phyloP scores from a whole-genome alignment of 2,113 vertebrate genomes.

The Poeciliopsis prolifica region DNA sequence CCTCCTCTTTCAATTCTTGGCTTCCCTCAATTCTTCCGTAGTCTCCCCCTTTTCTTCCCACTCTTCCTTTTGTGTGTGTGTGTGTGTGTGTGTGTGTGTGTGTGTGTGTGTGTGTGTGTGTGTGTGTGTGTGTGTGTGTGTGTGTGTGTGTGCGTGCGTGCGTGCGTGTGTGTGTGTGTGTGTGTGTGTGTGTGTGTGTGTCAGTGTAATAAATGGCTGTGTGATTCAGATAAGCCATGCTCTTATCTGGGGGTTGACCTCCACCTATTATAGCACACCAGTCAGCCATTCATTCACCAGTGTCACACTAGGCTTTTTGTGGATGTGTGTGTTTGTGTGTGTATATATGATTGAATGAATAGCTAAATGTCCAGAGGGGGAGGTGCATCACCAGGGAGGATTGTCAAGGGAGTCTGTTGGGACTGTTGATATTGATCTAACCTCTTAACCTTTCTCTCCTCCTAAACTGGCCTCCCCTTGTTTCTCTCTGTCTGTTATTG shows the following conservation, averaged over 20 bases:
- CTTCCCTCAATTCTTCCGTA: neutral
- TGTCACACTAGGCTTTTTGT: conserved; percentile 40
- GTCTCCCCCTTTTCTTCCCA: conserved; percentile 11
- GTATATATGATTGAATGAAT: conserved; percentile 36
- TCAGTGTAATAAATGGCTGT: conserved; percentile 64
- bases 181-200: conserved; percentile 57
- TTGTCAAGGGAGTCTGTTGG: conserved; percentile 50
- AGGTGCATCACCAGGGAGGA: conserved; percentile 43
- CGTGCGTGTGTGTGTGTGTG: conserved; percentile 37
- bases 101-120: conserved; percentile 50
- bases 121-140: conserved; percentile 52
- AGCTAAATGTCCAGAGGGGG: conserved; percentile 44
- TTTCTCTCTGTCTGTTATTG: conserved; percentile 62
- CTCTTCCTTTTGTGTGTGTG: conserved; percentile 31
- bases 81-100: conserved; percentile 53
- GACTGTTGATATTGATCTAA: conserved; percentile 76
- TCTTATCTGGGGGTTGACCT: conserved; percentile 75
- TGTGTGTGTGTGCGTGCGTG: conserved; percentile 62
- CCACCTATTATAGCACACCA: conserved; percentile 68
- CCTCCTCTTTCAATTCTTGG: conserved; percentile 16
- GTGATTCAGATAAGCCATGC: conserved; percentile 75
- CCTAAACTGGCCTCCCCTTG: conserved; percentile 33
- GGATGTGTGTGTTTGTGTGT: conserved; percentile 23
- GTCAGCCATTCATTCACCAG: conserved; percentile 59
- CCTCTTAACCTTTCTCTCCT: conserved; percentile 47